These are phyloP conservation scores for Phymanthus crucifer DNA, from an alignment of 92 coral and sea anemone genomes.

Conservation along the genomic window DNA sequence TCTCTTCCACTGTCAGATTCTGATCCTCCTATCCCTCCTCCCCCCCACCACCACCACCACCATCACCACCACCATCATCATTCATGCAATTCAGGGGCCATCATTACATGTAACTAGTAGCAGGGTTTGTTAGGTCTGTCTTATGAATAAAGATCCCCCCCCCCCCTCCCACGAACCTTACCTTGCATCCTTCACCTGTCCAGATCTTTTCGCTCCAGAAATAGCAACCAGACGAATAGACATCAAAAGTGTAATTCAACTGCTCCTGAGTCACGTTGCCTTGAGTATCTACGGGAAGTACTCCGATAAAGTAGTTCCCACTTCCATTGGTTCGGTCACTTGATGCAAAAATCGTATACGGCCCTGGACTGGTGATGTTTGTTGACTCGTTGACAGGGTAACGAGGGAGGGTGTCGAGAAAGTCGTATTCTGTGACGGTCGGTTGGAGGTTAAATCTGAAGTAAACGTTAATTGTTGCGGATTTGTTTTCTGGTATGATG, in stretches of 20 bases:
- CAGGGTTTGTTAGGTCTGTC: too few relatives aligned
- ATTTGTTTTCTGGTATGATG: conserved; percentile 45
- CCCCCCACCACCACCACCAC: too few relatives aligned
- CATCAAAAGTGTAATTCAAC: conserved; percentile 71
- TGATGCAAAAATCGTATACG: conserved; percentile 52
- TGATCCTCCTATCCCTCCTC: too few relatives aligned
- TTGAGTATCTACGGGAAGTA: conserved; percentile 35
- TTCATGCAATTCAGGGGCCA: too few relatives aligned
- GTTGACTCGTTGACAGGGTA: conserved; percentile 28
- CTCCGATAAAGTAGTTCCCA: conserved; percentile 74
- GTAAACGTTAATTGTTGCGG: conserved; percentile 46
- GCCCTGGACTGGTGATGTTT: conserved; percentile 36
- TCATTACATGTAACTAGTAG: too few relatives aligned
- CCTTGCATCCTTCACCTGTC: conserved; percentile 81
- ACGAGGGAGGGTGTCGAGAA: conserved; percentile 45
- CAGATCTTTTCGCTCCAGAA: conserved; percentile 71
- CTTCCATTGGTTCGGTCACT: conserved; percentile 56
- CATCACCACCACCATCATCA: too few relatives aligned
- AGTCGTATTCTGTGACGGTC: conserved; percentile 59
- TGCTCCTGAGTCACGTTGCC: neutral
- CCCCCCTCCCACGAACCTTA: too few relatives aligned
- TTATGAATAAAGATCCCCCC: too few relatives aligned
- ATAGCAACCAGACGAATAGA: conserved; percentile 71
- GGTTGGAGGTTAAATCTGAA: conserved; percentile 56
- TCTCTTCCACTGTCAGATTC: too few relatives aligned